Base-by-base conservation (phyloP, 2,888 invertebrate genomes). In the Andrena fulva region DNA sequence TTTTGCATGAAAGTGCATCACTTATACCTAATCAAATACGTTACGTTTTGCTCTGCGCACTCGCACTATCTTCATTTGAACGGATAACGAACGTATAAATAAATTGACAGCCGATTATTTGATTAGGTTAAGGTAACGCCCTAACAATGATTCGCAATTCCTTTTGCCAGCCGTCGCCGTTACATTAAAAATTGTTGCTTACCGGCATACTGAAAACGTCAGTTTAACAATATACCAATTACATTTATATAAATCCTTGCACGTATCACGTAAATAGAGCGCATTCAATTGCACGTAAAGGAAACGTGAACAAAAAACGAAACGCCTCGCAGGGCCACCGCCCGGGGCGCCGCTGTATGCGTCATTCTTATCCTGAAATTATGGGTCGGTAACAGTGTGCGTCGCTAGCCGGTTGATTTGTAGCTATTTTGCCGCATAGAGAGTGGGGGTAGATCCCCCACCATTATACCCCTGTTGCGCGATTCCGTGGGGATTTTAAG, bases 191-290 rank as follows among this genome's bases (percentile, higher is more conserved):
- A 7, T 0, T 20, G 0, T 31, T 68, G 79, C 87, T 87, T 86
- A 87, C 87, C 54, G 88, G 88, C 87, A 87, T 87, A 35, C 12
- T 35, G 42, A 29, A 8, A 24, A 50, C 54, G 42, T 12, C 6
- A 42, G 16, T 31, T 8, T 8, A 16, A 20, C 20, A 64, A 1
- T 29, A 29, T 16, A 6, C 27, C 48, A 2, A 10, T 52, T 1
- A 35, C 33, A 24, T 24, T 12, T 27, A 50, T 56, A 10, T 42
- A 16, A 56, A 50, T 35, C 10, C 20, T 24, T 12, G 6, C 8
- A 6, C 1, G 8, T 62, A 54, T 70, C 20, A 27, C 2, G 24
- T 62, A 4, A 48, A 73, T 20, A 3, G 7, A 64, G 5, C 10
- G 42, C 24, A 59, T 31, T 59, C 20, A 3, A 48, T 52, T 20